Evolutionary conservation across 2,888 invertebrate genomes (phyloP), one percentile per base, ranked within the genome.

Genomic region (Sepiola atlantica): DNA sequence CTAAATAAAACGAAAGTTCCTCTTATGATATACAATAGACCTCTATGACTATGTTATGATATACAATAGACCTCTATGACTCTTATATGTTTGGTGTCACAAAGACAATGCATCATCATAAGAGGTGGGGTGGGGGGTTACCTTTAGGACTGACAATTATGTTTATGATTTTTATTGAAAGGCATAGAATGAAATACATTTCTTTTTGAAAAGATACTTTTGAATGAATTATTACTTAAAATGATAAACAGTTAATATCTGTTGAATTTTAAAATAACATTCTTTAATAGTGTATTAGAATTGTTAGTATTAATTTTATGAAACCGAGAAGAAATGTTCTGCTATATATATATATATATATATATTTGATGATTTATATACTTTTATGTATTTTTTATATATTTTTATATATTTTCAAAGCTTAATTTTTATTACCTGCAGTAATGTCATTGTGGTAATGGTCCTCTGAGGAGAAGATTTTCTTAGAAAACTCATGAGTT

Each of bases 1-100:
- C 77, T 77, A 77, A n/a, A n/a, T n/a, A 32, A 32, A n/a, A 77
- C 77, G 77, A 77, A 77, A 77, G 77, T 77, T 77, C 77, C 77
- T 77, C n/a, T 77, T 77, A 77, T 77, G 77, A 77, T 14, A 32
- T n/a, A 77, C 16, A 14, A 14, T 77, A 77, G 1, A 14, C 77
- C 12, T 32, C n/a, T 20, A 14, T 32, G 18, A n/a, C 12, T 77
- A n/a, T n/a, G n/a, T 77, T 77, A 77, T 77, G 77, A 77, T 10
- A n/a, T 28, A 77, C 12, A 10, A 16, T 77, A 77, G 0, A 10
- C 77, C 18, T n/a, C n/a, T 16, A 10, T n/a, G 16, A 28, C 12
- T 77, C 8, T 45, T 4, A 45, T 77, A 77, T 77, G 77, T 77
- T 77, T n/a, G 77, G n/a, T 32, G n/a, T 77, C n/a, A n/a, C 77